These are phyloP conservation scores for Greenwoodochromis staneri DNA, from an alignment of 2,113 vertebrate species.

Conservation along the genomic window DNA sequence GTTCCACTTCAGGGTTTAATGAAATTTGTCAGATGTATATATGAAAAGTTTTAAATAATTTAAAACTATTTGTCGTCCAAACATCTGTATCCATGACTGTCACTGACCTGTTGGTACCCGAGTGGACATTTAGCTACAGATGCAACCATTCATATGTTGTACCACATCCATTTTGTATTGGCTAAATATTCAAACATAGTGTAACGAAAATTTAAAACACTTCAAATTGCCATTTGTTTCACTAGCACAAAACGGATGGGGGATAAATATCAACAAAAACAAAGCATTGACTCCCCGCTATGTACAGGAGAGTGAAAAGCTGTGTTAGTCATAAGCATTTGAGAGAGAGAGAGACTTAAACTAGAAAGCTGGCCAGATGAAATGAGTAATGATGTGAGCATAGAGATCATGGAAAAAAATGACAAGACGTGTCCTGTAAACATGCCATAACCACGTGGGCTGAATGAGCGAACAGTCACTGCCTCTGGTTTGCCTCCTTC, in stretches of 20 bases:
- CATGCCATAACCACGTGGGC: constrained; percentile 18
- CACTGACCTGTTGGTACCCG: neutral
- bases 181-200: neutral
- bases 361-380: neutral
- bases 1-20: neutral
- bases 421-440: neutral
- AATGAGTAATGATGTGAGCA: neutral
- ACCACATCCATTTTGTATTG: neutral
- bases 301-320: neutral
- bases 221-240: neutral
- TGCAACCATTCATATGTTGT: neutral
- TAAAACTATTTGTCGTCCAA: neutral
- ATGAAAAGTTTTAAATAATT: neutral
- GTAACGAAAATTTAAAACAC: neutral
- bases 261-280: neutral
- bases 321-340: neutral
- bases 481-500: constrained; percentile 36
- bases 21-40: neutral
- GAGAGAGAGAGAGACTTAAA: neutral
- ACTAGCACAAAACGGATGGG: neutral
- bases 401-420: neutral
- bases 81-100: neutral
- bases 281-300: neutral
- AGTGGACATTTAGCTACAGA: neutral
- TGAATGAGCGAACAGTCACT: neutral